These are phyloP conservation scores for Phenacoccus solenopsis DNA, from an alignment of 1,140 invertebrate species.

Conservation along the genomic window DNA sequence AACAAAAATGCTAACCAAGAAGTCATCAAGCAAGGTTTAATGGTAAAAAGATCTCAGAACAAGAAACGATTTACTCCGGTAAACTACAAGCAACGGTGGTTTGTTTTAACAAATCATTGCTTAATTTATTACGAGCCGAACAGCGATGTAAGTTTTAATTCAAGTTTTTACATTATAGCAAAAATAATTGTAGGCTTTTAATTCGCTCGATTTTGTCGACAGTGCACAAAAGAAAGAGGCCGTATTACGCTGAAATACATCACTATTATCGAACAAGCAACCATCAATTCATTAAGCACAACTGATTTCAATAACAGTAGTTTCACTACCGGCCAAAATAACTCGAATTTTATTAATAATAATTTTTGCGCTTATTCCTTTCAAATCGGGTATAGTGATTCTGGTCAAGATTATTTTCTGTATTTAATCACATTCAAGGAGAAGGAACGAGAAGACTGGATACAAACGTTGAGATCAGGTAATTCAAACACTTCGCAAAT, in stretches of 20 bases:
- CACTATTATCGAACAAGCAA: constrained; percentile 58
- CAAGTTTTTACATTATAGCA: not conserved
- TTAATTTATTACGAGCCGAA: constrained; percentile 69
- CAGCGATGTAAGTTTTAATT: constrained; percentile 47
- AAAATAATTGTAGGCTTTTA: not conserved
- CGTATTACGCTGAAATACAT: constrained; percentile 57
- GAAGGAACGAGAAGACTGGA: constrained; percentile 61
- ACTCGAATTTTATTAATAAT: constrained; percentile 15
- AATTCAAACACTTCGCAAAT: constrained; percentile 28
- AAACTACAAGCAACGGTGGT: constrained; percentile 75
- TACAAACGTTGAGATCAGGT: constrained; percentile 60
- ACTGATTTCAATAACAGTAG: constrained; percentile 13
- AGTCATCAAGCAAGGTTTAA: constrained; percentile 48
- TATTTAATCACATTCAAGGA: constrained; percentile 59
- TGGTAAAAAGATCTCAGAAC: constrained; percentile 76
- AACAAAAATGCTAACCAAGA: constrained; percentile 21
- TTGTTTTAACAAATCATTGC: constrained; percentile 55
- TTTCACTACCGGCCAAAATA: constrained; percentile 17
- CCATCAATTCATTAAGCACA: constrained; percentile 19
- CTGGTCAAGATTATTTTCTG: constrained; percentile 54
- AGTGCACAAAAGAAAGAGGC: constrained; percentile 67
- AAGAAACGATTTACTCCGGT: constrained; percentile 71
- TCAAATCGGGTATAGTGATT: constrained; percentile 60
- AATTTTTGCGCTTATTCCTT: constrained; percentile 41
- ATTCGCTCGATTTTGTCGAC: constrained; percentile 26